Evolutionary conservation across 2,797 vertebrate genomes (phyloP).

Genomic region (Melanotaenia trifasciata): DNA sequence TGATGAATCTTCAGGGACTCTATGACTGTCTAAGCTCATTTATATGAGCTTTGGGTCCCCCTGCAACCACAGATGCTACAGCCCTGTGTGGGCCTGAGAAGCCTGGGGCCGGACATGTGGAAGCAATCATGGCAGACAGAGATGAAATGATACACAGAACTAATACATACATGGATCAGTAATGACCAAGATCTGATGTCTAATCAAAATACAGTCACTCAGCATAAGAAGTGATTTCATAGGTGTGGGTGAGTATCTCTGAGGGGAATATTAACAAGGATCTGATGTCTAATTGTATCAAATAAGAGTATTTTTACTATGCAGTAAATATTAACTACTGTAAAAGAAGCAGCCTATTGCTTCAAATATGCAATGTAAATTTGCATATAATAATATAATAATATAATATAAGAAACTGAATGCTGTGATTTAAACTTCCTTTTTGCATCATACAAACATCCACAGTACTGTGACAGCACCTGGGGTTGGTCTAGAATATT

Average conservation of each 20-base stretch:
- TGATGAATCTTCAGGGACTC: conserved; percentile 42
- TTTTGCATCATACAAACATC: conserved; percentile 6
- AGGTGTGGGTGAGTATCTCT: conserved; percentile 22
- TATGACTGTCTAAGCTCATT: conserved; percentile 45
- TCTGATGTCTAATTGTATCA: conserved; percentile 53
- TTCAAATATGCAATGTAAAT: background rate
- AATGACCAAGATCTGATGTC: conserved; percentile 63
- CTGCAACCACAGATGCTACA: conserved; percentile 39
- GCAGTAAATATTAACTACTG: conserved; percentile 42
- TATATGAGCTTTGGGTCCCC: conserved; percentile 41
- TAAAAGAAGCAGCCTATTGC: conserved; percentile 33
- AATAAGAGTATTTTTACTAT: conserved; percentile 26
- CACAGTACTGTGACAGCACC: background rate
- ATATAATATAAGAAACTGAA: conserved; percentile 1
- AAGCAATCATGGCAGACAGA: conserved; percentile 62
- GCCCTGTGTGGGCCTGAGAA: conserved; percentile 43
- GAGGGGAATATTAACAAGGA: conserved; percentile 43
- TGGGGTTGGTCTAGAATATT: background rate
- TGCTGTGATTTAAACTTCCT: background rate
- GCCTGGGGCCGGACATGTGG: conserved; percentile 63
- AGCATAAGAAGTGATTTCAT: conserved; percentile 49
- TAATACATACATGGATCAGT: conserved; percentile 60
- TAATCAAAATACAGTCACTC: conserved; percentile 70
- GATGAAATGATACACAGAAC: conserved; percentile 66
- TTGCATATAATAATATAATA: too few relatives aligned